These are phyloP conservation scores for Rostratula benghalensis DNA, from an alignment of 2,113 vertebrate genomes.

Conservation along the genomic window DNA sequence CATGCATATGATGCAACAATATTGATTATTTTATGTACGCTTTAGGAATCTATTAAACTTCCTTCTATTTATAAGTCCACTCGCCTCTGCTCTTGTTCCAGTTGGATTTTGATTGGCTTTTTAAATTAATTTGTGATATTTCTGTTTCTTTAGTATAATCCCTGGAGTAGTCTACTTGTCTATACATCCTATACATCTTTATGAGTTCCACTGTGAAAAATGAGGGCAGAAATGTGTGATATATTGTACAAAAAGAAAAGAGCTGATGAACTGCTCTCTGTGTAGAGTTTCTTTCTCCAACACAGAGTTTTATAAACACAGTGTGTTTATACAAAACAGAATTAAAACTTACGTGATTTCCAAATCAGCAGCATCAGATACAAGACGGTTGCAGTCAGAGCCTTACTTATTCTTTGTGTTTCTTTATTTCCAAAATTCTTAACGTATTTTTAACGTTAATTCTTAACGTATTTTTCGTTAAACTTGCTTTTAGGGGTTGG, in stretches of 20 bases:
- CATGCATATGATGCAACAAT: background rate
- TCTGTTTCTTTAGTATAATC: background rate
- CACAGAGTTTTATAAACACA: background rate
- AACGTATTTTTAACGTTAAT: no score
- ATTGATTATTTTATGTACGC: background rate
- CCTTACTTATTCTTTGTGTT: background rate
- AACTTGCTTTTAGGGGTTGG: background rate
- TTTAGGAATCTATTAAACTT: background rate
- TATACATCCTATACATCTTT: background rate
- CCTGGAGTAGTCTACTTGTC: background rate
- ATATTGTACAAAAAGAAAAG: background rate
- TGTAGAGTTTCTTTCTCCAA: background rate
- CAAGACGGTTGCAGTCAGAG: accelerated
- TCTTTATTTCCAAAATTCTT: background rate
- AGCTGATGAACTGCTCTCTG: background rate
- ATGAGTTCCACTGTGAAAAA: background rate
- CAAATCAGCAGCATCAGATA: background rate
- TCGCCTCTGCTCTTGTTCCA: background rate
- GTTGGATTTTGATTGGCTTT: background rate
- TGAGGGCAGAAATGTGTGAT: background rate
- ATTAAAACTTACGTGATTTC: background rate
- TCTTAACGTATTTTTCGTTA: background rate
- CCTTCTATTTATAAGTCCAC: background rate
- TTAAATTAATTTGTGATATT: background rate
- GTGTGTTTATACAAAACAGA: background rate